phyloP scores from a whole-genome alignment of 2,888 invertebrate genomes.

The Lycocerus yunnanus region DNA sequence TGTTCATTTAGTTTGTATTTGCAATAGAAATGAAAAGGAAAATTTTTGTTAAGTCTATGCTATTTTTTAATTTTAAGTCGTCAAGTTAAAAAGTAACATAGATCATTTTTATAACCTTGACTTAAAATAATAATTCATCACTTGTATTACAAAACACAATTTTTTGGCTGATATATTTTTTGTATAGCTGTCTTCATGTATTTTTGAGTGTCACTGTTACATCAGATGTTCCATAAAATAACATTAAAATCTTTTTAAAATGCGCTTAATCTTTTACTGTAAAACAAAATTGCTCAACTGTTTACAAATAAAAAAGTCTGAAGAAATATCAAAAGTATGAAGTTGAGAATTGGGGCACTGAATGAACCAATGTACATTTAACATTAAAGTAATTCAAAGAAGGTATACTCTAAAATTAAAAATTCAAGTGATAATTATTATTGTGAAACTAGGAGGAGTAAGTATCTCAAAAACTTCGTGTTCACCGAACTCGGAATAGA shows the following conservation, averaged over 20 bases:
- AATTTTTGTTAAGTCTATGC: not conserved
- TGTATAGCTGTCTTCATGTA: constrained; percentile 41
- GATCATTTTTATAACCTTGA: not conserved
- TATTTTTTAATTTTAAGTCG: not conserved
- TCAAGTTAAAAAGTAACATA: not conserved
- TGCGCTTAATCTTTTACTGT: constrained; percentile 27
- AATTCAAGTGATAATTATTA: too few relatives aligned
- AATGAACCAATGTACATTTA: too few relatives aligned
- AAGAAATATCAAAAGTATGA: too few relatives aligned
- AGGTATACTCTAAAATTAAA: too few relatives aligned
- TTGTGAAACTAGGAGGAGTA: too few relatives aligned
- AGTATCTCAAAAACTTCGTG: too few relatives aligned
- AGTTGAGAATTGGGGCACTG: too few relatives aligned
- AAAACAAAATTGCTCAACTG: not conserved
- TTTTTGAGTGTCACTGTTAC: constrained; percentile 40
- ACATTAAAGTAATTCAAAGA: too few relatives aligned
- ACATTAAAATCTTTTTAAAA: constrained; percentile 40
- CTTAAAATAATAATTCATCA: not conserved
- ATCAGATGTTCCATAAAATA: constrained; percentile 38
- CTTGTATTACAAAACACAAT: not conserved
- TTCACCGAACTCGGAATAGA: too few relatives aligned
- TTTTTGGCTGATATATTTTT: constrained; percentile 16
- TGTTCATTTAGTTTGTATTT: constrained; percentile 3
- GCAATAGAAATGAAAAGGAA: not conserved
- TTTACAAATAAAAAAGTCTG: too few relatives aligned